These are phyloP conservation scores for Cottus gobio DNA, from an alignment of 2,113 vertebrate genomes.

Conservation along the genomic window DNA sequence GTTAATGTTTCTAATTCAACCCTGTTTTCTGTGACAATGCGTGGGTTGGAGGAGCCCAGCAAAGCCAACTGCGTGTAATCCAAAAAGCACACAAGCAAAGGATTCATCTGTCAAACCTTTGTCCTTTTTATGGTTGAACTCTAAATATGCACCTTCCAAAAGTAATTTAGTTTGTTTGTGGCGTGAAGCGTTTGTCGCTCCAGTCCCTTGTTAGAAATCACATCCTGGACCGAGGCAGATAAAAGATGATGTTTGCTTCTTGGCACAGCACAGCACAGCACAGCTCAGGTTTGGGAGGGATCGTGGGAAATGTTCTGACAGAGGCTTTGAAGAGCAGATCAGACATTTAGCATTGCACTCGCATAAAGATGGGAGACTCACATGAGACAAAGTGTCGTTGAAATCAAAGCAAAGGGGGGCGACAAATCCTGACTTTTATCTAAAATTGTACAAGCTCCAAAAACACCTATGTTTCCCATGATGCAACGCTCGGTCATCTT, in stretches of 20 bases:
- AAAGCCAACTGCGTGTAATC: constrained; percentile 16
- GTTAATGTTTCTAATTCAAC: constrained; percentile 17
- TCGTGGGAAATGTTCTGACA: background rate
- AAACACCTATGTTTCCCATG: background rate
- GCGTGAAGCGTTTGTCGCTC: constrained; percentile 37
- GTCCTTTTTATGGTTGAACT: constrained; percentile 16
- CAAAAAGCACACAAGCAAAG: constrained; percentile 35
- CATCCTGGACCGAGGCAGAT: constrained; percentile 37
- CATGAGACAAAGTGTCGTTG: too few species aligned
- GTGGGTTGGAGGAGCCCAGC: constrained; percentile 31
- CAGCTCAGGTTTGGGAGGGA: background rate
- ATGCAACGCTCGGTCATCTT: background rate
- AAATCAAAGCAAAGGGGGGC: too few species aligned
- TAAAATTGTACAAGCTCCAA: too few species aligned
- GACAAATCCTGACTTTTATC: background rate
- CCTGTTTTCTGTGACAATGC: constrained; percentile 26
- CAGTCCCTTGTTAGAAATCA: constrained; percentile 5
- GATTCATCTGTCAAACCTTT: constrained; percentile 36
- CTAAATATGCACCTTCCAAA: constrained; percentile 15
- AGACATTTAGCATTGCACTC: background rate
- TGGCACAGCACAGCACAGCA: background rate
- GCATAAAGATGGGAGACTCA: background rate
- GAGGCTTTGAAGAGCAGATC: background rate
- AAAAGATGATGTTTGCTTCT: constrained; percentile 14
- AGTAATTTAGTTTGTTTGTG: constrained; percentile 4